phyloP scores from a whole-genome alignment of 1,140 invertebrate species.

The Rhagoletis pomonella region DNA sequence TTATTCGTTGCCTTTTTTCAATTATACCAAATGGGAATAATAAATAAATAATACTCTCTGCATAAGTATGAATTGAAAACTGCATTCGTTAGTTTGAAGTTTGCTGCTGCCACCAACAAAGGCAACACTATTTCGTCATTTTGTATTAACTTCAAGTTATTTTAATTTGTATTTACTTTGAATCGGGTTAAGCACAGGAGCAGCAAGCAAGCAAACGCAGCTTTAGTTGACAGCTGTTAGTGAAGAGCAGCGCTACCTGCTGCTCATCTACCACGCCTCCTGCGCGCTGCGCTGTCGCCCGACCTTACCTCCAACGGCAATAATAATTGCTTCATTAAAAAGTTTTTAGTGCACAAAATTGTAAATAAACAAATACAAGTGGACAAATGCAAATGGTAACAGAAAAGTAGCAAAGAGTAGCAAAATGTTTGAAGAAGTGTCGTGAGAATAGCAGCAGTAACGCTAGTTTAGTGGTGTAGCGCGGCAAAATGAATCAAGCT shows the following conservation, averaged over 20 bases:
- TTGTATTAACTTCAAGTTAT: conserved; percentile 21
- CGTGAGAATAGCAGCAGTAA: not conserved
- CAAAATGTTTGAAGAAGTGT: not conserved
- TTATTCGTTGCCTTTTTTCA: no score
- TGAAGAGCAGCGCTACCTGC: not conserved
- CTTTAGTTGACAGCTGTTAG: not conserved
- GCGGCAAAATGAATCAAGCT: not conserved
- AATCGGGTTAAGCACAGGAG: conserved; percentile 24
- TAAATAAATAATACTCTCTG: no score
- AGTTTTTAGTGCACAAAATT: conserved; percentile 34
- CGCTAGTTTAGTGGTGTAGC: not conserved
- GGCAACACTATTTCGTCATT: not conserved
- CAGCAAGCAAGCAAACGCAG: not conserved
- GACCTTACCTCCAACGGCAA: not conserved
- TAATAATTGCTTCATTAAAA: conserved; percentile 47
- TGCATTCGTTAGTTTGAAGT: conserved; percentile 9
- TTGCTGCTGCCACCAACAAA: not conserved
- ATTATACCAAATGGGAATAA: no score
- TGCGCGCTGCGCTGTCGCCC: no score
- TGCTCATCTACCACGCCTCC: no score
- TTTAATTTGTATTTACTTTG: conserved; percentile 43
- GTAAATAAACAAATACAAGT: conserved; percentile 22
- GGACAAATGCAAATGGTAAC: not conserved
- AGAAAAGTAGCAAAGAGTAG: not conserved
- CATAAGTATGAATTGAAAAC: not conserved